Base-by-base conservation (phyloP, 1,140 invertebrate species). In the Phymorhynchus buccinoides region DNA sequence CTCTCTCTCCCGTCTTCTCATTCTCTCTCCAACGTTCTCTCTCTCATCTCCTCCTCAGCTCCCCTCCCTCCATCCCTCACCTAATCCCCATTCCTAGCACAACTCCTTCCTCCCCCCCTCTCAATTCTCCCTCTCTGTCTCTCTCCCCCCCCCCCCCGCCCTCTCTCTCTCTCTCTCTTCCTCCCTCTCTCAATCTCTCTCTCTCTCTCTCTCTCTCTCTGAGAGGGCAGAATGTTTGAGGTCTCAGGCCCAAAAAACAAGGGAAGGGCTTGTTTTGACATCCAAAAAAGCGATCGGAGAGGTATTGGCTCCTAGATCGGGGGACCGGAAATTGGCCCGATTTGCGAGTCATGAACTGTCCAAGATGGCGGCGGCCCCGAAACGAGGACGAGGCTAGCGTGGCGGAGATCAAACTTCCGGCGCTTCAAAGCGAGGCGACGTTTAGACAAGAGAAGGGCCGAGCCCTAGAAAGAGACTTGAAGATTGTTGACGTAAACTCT, bases 291-390 rank as follows among this genome's bases (percentile, higher is more conserved):
- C 22, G n/a, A n/a, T n/a, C n/a, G 56, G 56, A 27, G 22, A 27
- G 56, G 12, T 62, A 22, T 22, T 12, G 56, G 12, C 12, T 4
- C n/a, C 56, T 27, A 22, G 56, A 62, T 62, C 14, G 4, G 56
- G 56, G 56, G 56, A 62, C 56, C 56, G 56, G 56, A 62, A 62
- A 27, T 62, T 62, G 18, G 56, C 56, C 56, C 56, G 56, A 62
- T 62, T 62, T 62, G 56, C 56, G 56, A 62, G 56, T 62, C 56
- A 62, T 62, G 56, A 62, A 62, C 56, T 62, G 56, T 27, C 56
- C 56, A 62, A 62, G 56, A 62, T 62, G 56, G 56, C 56, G 56
- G n/a, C n/a, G n/a, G n/a, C 56, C 7, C 56, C 12, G 7, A 48
- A 3, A 27, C 0, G 56, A 62, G 56, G 56, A n/a, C n/a, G n/a